phyloP scores from a whole-genome alignment of 37 sponge, comb jelly and placozoan genomes.

The Beroe forskalii region DNA sequence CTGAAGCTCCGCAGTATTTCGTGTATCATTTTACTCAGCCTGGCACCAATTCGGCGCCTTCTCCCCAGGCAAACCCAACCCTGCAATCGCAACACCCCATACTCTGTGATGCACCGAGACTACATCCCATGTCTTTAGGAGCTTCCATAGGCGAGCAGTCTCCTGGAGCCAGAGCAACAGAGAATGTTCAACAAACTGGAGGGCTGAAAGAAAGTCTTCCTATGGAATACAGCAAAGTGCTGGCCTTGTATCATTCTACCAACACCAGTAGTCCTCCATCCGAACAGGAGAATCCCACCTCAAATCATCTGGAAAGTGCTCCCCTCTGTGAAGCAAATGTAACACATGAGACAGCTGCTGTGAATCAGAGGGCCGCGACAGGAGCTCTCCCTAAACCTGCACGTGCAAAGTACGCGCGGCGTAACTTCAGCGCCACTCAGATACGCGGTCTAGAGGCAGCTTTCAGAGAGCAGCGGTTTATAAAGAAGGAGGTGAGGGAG shows the following conservation, averaged over 20 bases:
- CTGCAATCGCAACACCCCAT: not conserved
- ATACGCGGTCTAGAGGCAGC: slow-evolving; percentile 44
- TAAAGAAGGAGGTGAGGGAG: slow-evolving; percentile 31
- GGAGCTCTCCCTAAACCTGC: not conserved
- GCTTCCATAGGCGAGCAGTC: not conserved
- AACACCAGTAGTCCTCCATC: not conserved
- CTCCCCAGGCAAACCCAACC: not conserved
- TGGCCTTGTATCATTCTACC: not conserved
- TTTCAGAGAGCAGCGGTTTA: slow-evolving; percentile 17
- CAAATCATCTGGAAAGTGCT: not conserved
- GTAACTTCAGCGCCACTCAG: slow-evolving; percentile 15
- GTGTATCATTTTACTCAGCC: not conserved
- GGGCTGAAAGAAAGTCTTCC: too few relatives aligned
- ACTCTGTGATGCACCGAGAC: not conserved
- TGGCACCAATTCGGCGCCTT: not conserved
- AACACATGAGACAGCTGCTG: too few relatives aligned
- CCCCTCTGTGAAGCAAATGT: not conserved
- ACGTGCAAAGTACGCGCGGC: slow-evolving; percentile 7
- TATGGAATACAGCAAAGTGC: not conserved
- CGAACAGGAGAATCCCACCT: not conserved
- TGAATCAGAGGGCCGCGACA: not conserved
- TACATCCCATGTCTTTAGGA: too few relatives aligned
- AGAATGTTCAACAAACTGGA: not conserved
- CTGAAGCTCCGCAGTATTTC: not conserved
- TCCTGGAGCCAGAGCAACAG: not conserved